phyloP scores from a whole-genome alignment of 2,797 vertebrate species.

The Aulostomus chinensis region DNA sequence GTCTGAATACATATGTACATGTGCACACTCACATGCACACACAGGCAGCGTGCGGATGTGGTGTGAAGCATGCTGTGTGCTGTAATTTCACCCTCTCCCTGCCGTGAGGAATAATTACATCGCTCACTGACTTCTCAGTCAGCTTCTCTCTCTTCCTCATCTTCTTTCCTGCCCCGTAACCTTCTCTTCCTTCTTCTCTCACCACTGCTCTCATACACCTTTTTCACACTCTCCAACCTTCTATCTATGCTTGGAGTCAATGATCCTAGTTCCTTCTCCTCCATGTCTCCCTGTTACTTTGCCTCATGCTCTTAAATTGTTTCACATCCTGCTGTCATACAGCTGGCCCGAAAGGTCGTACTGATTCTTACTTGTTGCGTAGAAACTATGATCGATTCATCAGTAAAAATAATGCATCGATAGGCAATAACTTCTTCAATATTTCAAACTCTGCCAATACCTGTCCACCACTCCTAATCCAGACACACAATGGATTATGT shows the following conservation, averaged over 20 bases:
- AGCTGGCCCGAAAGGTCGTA: background rate
- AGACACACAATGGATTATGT: too few species aligned
- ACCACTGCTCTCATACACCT: background rate
- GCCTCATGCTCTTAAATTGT: background rate
- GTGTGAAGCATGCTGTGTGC: constrained; percentile 55
- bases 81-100: constrained; percentile 73
- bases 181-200: constrained; percentile 8
- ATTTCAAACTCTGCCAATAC: too few species aligned
- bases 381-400: background rate
- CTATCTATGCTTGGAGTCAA: background rate
- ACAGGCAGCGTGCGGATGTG: constrained; percentile 16
- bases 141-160: constrained; percentile 30
- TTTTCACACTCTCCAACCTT: background rate
- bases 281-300: background rate
- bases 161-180: constrained; percentile 1
- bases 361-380: too few species aligned
- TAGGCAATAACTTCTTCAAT: too few species aligned
- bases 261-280: background rate
- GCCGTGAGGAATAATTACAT: constrained; percentile 77
- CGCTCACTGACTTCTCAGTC: constrained; percentile 67
- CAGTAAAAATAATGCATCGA: too few species aligned
- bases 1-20: constrained; percentile 1
- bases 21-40: constrained; percentile 13
- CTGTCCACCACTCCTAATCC: too few species aligned
- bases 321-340: background rate